Conservation (phyloP, 2,888 invertebrate genomes). For the Eugnorisma glareosa region DNA sequence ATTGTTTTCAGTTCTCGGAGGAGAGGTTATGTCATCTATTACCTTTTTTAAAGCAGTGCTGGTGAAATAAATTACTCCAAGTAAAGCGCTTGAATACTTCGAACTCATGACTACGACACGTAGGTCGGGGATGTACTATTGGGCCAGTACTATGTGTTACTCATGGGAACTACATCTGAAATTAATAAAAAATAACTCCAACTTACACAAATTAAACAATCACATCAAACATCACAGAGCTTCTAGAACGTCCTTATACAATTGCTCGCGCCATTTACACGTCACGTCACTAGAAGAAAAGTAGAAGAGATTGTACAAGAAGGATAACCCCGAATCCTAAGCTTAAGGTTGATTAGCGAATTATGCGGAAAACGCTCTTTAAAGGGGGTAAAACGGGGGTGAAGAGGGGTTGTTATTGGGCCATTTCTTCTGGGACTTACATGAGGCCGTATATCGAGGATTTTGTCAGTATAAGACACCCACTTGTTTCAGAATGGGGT, state of each 20-base stretch:
- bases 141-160: background rate
- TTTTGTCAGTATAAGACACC: constrained; percentile 46
- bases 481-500: constrained; percentile 30
- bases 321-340: constrained; percentile 35
- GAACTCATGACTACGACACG: background rate
- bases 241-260: constrained; percentile 33
- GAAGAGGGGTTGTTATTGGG: constrained; percentile 49
- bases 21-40: background rate
- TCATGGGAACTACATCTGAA: background rate
- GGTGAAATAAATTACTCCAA: background rate
- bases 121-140: background rate
- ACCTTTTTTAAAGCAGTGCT: background rate
- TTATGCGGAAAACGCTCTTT: constrained; percentile 67
- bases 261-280: constrained; percentile 13
- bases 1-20: background rate
- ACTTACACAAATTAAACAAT: constrained; percentile 10
- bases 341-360: constrained; percentile 71
- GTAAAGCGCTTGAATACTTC: background rate
- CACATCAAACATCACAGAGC: background rate
- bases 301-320: constrained; percentile 45
- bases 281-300: constrained; percentile 54
- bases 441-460: constrained; percentile 40
- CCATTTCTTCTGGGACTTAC: constrained; percentile 47
- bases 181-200: background rate
- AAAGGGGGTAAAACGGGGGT: constrained; percentile 2